A percentile compares a stretch with the other conserved stretches of the same genome.
Conservation (phyloP, 2,113 vertebrate genomes). For the Rattus rattus region DNA sequence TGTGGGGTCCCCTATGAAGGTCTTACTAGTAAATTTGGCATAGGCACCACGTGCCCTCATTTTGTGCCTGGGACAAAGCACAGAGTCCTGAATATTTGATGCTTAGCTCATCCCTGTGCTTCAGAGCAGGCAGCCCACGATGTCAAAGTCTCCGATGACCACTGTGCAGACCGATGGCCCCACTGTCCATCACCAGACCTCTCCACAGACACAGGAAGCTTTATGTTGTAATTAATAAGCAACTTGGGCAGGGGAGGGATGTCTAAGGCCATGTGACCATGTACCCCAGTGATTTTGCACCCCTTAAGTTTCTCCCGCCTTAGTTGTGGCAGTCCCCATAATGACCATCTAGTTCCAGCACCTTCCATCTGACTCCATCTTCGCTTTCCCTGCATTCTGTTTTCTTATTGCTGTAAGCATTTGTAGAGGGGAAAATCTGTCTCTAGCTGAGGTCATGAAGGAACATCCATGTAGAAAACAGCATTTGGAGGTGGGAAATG, state of each 20-base stretch:
- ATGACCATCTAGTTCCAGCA: neutral
- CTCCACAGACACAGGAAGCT: neutral
- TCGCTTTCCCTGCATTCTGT: neutral
- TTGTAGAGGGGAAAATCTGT: neutral
- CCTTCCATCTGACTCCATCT: neutral
- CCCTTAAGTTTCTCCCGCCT: neutral
- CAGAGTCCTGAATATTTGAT: slow-evolving; percentile 40
- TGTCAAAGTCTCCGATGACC: neutral
- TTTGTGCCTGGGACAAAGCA: neutral
- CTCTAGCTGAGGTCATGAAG: neutral
- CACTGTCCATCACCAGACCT: neutral
- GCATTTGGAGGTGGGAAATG: neutral
- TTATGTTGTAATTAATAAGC: neutral
- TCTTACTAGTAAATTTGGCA: neutral
- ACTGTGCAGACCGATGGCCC: no score
- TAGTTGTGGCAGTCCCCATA: rapidly evolving
- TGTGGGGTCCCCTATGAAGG: neutral
- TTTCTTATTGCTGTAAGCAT: neutral
- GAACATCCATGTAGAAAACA: neutral
- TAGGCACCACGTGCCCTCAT: rapidly evolving
- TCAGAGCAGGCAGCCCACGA: neutral
- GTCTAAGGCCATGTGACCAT: neutral
- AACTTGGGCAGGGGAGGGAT: rapidly evolving
- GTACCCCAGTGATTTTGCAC: neutral
- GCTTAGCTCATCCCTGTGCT: neutral